Conservation (phyloP, 64 coral and sea anemone species). For the Stylophora pistillata region DNA sequence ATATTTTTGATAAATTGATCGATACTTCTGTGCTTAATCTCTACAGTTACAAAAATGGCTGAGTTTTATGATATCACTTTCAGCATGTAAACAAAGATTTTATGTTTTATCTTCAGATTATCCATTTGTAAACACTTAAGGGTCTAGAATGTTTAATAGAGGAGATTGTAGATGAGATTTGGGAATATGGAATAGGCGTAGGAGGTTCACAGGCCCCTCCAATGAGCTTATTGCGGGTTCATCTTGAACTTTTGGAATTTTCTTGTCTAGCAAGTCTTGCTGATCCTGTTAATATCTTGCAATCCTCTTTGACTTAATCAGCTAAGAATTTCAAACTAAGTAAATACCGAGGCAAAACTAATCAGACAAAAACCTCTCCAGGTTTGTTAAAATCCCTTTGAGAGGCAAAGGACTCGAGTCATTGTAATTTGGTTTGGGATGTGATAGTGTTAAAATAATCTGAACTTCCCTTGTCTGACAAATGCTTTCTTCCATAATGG, state of each 20-base stretch:
- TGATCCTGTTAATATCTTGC: background rate
- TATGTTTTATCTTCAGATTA: background rate
- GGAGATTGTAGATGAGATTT: background rate
- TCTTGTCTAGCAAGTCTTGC: background rate
- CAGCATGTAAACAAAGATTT: conserved; percentile 15
- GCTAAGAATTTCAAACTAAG: conserved; percentile 3
- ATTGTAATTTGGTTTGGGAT: background rate
- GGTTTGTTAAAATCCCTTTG: background rate
- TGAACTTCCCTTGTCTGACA: background rate
- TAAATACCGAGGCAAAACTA: background rate
- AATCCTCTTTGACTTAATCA: conserved; percentile 20
- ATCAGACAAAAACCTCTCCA: background rate
- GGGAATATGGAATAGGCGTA: background rate
- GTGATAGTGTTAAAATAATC: background rate
- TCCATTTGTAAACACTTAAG: background rate
- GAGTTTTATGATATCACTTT: background rate
- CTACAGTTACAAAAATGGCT: background rate
- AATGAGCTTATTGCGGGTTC: background rate
- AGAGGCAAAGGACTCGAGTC: background rate
- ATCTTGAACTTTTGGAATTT: background rate
- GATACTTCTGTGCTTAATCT: background rate
- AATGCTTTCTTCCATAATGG: background rate
- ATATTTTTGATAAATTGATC: too few species aligned
- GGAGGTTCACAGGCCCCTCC: too few species aligned
- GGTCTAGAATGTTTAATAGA: background rate